These are phyloP conservation scores for Cephalopterus ornatus DNA, from an alignment of 2,113 vertebrate species.

Conservation along the genomic window DNA sequence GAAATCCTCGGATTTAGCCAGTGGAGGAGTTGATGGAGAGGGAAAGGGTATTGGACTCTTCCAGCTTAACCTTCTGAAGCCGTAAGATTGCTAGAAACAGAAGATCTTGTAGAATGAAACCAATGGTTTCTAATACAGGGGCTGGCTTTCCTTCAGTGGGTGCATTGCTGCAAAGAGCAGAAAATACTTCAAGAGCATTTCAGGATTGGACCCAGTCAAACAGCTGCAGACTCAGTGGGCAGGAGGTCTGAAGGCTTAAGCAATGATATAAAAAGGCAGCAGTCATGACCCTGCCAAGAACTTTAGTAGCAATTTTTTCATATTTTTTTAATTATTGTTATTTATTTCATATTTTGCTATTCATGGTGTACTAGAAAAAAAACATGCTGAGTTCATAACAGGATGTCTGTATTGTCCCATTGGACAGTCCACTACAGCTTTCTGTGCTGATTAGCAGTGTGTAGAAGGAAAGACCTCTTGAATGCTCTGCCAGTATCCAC, in stretches of 20 bases:
- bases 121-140: neutral
- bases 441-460: neutral
- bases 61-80: neutral
- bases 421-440: neutral
- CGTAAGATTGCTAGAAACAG: neutral
- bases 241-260: neutral
- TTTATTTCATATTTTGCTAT: neutral
- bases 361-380: neutral
- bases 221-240: neutral
- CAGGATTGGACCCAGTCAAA: neutral
- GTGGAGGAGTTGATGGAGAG: neutral
- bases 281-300: neutral
- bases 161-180: neutral
- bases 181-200: neutral
- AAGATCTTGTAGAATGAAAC: neutral
- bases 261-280: neutral
- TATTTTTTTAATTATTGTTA: accelerated
- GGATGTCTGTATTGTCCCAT: neutral
- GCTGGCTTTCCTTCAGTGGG: neutral
- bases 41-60: neutral
- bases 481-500: neutral
- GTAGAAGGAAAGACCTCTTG: neutral
- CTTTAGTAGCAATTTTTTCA: neutral
- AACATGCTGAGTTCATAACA: neutral
- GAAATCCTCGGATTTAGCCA: neutral